A percentile compares a stretch with the other conserved stretches of the same genome.
Conservation (phyloP, 1,140 invertebrate species). For the Achroia grisella region DNA sequence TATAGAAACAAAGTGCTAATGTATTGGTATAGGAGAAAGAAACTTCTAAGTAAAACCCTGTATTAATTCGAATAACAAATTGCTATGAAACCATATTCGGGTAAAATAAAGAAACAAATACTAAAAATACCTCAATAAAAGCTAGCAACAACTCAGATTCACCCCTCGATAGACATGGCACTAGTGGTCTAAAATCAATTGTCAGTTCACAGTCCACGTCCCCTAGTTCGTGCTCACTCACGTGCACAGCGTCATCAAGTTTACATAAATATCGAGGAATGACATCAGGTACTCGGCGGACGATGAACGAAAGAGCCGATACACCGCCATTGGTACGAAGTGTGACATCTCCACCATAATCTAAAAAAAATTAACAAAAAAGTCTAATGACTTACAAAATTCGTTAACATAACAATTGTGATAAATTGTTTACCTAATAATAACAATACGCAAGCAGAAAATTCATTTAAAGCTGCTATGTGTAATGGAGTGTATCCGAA, state of each 20-base stretch:
- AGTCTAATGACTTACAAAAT: neutral
- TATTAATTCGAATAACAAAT: too few species aligned
- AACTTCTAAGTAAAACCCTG: too few species aligned
- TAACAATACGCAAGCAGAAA: constrained; percentile 82
- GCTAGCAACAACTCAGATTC: constrained; percentile 83
- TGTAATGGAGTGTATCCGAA: constrained; percentile 89
- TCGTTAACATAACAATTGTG: constrained; percentile 2
- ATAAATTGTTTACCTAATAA: constrained; percentile 74
- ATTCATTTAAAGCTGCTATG: constrained; percentile 89
- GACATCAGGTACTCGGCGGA: constrained; percentile 85
- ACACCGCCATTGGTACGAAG: constrained; percentile 85
- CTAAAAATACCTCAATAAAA: constrained; percentile 76
- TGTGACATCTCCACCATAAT: constrained; percentile 87
- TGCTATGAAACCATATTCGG: too few species aligned
- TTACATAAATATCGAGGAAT: constrained; percentile 81
- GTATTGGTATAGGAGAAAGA: neutral
- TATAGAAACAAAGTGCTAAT: neutral
- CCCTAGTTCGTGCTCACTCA: constrained; percentile 86
- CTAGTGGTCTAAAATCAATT: constrained; percentile 82
- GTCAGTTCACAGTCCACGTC: constrained; percentile 89
- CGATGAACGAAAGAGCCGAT: constrained; percentile 86
- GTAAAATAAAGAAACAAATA: too few species aligned
- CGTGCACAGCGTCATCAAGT: constrained; percentile 83
- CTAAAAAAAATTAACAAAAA: constrained; percentile 36
- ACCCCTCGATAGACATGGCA: constrained; percentile 76